Base-by-base conservation (phyloP, 2,797 vertebrate genomes). In the Tinamus major region DNA sequence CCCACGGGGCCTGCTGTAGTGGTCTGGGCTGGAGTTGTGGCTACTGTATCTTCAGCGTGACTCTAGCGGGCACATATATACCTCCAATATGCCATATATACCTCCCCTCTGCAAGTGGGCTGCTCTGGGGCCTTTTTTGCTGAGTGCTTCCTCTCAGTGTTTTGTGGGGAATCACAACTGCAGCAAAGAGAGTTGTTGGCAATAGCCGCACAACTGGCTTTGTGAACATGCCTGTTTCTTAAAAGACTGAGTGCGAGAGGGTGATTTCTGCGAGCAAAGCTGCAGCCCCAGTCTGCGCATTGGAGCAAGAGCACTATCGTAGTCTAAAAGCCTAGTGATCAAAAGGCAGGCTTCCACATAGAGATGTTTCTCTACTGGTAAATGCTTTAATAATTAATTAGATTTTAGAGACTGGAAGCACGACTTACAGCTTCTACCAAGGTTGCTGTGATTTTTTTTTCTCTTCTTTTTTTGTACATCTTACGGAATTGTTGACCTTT, bases 11-110 rank as follows among this genome's bases (percentile, higher is more conserved):
- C 17, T 44, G 37, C 46, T 55, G 44, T 61, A 33, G 7, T 53
- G 14, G 31, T 23, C 7, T 37, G 23, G 1, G 2, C 58, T 89
- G 65, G 5, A 20, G 8, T 23, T 17, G 14, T 7, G 1, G 8
- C 51, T 27, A 6, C 21, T 18, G 41, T 75, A 75, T 58, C 62
- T 68, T 4, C 62, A 16, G 23, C 0, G 0, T 33, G 55, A 10
- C 63, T 90, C 0, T 0, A 44, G 20, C 42, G 41, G 13, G 14
- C 4, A 0, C 17, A 16, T 19, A 8, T 8, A 0, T 33, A 29
- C 24, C 76, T 49, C 19, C 24, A 14, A 1, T 49, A 12, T 23
- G 46, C 46, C 19, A 16, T 18, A 7, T 6, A 0, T 33, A 29
- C 27, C 76, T 49, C 17, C 24, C 16, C 2, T 35, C 48, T 4